These are phyloP conservation scores for Salticus scenicus DNA, from an alignment of 2,888 invertebrate genomes.

Conservation along the genomic window DNA sequence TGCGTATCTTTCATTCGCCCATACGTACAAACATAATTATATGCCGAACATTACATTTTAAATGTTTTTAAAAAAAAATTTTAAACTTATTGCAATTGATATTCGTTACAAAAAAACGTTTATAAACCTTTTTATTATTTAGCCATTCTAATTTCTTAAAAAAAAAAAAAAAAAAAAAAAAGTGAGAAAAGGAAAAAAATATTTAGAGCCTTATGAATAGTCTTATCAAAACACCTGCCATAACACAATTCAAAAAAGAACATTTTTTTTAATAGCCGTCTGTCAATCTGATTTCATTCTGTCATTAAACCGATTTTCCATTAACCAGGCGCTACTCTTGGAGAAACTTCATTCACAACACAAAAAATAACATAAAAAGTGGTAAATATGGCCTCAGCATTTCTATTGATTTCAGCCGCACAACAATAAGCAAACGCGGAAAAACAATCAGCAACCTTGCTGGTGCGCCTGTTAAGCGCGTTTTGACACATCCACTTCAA, in stretches of 20 bases:
- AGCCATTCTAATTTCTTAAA: conserved; percentile 35
- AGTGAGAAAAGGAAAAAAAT: too few species aligned
- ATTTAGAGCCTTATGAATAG: neutral
- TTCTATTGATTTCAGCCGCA: conserved; percentile 44
- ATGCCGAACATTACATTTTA: too few species aligned
- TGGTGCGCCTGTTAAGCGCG: conserved; percentile 25
- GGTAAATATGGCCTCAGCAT: conserved; percentile 29
- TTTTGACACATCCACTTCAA: conserved; percentile 56
- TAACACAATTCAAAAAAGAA: conserved; percentile 42
- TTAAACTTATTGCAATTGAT: too few species aligned
- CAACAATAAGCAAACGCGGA: conserved; percentile 33
- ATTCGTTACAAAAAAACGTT: too few species aligned
- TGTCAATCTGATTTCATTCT: conserved; percentile 19
- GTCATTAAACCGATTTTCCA: conserved; percentile 51
- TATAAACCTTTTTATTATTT: too few species aligned
- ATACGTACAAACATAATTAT: too few species aligned
- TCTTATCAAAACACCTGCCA: neutral
- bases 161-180: conserved; percentile 47
- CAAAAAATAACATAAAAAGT: conserved; percentile 23
- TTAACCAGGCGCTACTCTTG: conserved; percentile 31
- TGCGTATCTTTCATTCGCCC: too few species aligned
- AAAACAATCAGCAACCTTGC: conserved; percentile 56
- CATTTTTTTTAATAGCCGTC: conserved; percentile 28
- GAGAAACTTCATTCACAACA: conserved; percentile 15
- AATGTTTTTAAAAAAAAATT: too few species aligned